A percentile compares a stretch with the other conserved stretches of the same genome.
phyloP scores from a whole-genome alignment of 2,113 vertebrate genomes.

The Crotalus horridus region DNA sequence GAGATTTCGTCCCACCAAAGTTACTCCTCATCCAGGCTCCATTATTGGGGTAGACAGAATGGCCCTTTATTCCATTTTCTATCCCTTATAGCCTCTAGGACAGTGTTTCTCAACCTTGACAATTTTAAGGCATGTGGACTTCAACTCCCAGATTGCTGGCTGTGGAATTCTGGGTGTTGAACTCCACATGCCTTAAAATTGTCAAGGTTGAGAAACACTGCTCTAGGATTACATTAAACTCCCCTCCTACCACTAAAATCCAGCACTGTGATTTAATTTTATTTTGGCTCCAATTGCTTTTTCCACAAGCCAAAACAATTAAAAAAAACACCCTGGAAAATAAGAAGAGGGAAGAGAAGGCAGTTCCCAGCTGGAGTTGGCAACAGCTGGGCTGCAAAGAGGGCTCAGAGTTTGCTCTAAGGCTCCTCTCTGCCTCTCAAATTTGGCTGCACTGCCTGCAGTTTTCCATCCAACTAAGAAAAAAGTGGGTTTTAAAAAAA shows the following conservation, averaged over 20 bases:
- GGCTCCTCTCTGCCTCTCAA: not conserved
- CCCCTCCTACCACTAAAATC: not conserved
- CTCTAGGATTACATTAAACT: not conserved
- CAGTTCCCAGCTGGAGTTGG: slow-evolving; percentile 3
- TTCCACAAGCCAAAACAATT: not conserved
- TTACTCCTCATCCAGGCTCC: not conserved
- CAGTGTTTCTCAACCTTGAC: too few relatives aligned
- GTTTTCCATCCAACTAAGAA: slow-evolving; percentile 20
- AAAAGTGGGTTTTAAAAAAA: not conserved
- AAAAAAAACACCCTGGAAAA: not conserved
- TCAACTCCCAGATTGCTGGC: too few relatives aligned
- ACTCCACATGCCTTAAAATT: too few relatives aligned
- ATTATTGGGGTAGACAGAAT: not conserved
- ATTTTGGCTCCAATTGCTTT: not conserved
- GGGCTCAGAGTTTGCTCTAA: not conserved
- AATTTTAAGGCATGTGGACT: too few relatives aligned
- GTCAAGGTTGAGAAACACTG: too few relatives aligned
- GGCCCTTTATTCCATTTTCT: not conserved
- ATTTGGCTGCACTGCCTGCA: not conserved
- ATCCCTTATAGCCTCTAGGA: not conserved
- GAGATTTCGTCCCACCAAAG: not conserved
- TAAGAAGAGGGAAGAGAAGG: not conserved
- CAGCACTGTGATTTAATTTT: not conserved
- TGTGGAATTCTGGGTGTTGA: too few relatives aligned
- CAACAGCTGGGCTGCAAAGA: not conserved